Percentiles rank a stretch among this genome's conserved stretches.
These are phyloP conservation scores for Paratilapia polleni DNA, from an alignment of 2,113 vertebrate species.

Conservation along the genomic window DNA sequence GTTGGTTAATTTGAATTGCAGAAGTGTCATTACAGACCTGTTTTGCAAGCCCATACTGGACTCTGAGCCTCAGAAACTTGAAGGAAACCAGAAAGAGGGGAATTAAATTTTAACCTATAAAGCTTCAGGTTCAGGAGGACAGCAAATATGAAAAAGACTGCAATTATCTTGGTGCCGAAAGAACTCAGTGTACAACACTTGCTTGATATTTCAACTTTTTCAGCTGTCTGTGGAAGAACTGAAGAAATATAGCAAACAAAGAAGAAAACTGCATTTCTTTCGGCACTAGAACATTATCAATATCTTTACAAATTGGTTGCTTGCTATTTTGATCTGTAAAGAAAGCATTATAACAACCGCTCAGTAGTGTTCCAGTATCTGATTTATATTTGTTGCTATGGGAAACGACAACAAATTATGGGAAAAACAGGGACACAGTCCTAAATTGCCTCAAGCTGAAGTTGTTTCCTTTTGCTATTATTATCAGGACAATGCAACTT, in stretches of 20 bases:
- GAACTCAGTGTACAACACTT: neutral
- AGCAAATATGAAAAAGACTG: neutral
- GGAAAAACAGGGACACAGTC: neutral
- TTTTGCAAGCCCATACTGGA: neutral
- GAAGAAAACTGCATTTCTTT: neutral
- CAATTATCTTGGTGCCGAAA: neutral
- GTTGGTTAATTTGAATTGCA: conserved; percentile 7
- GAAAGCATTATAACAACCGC: neutral
- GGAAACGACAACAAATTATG: neutral
- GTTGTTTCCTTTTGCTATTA: neutral
- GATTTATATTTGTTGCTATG: neutral
- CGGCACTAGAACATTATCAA: neutral
- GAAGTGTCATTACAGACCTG: neutral
- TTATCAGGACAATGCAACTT: neutral
- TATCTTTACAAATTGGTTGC: neutral
- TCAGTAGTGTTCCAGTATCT: neutral
- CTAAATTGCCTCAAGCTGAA: neutral
- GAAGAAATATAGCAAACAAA: neutral
- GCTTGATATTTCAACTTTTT: conserved; percentile 1
- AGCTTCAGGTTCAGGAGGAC: neutral
- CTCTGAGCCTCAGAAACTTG: neutral
- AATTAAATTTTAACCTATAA: neutral
- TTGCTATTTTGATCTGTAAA: neutral
- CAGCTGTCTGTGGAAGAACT: neutral
- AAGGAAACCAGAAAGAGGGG: conserved; percentile 8